phyloP scores from a whole-genome alignment of 2,797 vertebrate species.

The Parauchenoglanis punctatus region DNA sequence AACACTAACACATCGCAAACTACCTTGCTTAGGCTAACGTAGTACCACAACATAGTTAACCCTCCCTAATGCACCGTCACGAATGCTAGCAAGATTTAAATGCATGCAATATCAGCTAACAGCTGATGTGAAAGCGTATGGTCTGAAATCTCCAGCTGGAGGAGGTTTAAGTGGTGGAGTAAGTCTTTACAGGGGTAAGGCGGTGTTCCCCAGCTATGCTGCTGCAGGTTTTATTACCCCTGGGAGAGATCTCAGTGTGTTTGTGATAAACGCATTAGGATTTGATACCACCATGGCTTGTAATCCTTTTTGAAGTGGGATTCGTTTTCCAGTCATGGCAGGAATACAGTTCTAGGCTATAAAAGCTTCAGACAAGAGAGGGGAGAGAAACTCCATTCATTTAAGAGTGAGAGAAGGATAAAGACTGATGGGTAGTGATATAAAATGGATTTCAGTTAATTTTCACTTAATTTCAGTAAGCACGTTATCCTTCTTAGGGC shows the following conservation, averaged over 20 bases:
- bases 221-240: constrained; percentile 49
- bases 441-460: not conserved
- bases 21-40: not conserved
- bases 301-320: constrained; percentile 75
- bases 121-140: not conserved
- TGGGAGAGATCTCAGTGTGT: constrained; percentile 42
- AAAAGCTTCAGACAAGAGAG: constrained; percentile 42
- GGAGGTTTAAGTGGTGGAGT: constrained; percentile 16
- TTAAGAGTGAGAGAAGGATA: not conserved
- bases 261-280: constrained; percentile 56
- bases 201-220: constrained; percentile 24
- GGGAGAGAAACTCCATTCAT: not conserved
- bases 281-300: constrained; percentile 74
- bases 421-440: not conserved
- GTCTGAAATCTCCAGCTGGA: constrained; percentile 15
- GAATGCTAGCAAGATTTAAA: not conserved
- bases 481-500: not conserved
- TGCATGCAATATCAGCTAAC: not conserved
- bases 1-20: not conserved
- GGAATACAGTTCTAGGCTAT: constrained; percentile 71
- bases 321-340: constrained; percentile 73
- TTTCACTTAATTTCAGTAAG: not conserved
- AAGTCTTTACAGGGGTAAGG: constrained; percentile 23
- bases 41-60: not conserved
- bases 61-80: not conserved